These are phyloP conservation scores for Apotomis turbidana DNA, from an alignment of 2,888 invertebrate genomes.

Conservation along the genomic window DNA sequence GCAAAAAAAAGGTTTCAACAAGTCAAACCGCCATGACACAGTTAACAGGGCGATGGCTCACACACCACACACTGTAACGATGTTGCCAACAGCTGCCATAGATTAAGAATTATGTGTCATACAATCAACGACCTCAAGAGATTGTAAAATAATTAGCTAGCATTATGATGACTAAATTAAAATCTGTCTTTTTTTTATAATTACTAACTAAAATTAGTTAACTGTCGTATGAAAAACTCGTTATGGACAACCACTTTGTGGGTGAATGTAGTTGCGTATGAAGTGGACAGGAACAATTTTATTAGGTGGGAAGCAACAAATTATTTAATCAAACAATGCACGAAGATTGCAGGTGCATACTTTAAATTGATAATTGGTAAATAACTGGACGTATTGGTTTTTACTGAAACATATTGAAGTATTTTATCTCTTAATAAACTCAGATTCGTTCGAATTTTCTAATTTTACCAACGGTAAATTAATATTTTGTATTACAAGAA, in stretches of 20 bases:
- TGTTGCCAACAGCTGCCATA: slow-evolving; percentile 62
- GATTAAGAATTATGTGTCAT: slow-evolving; percentile 36
- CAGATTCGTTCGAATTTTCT: too few species aligned
- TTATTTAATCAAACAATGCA: slow-evolving; percentile 35
- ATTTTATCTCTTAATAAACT: too few species aligned
- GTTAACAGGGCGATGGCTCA: slow-evolving; percentile 84
- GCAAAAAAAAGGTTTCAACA: slow-evolving; percentile 78
- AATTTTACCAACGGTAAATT: too few species aligned
- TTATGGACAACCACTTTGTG: neutral
- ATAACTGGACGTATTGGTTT: neutral
- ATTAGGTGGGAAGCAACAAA: slow-evolving; percentile 33
- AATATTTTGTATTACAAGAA: too few species aligned
- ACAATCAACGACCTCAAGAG: neutral
- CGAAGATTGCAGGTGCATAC: slow-evolving; percentile 6
- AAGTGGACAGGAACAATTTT: slow-evolving; percentile 7
- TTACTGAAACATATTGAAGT: neutral
- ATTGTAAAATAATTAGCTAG: neutral
- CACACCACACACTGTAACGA: slow-evolving; percentile 69
- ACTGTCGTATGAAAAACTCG: too few species aligned
- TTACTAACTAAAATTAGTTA: too few species aligned
- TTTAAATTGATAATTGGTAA: neutral
- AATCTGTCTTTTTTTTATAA: too few species aligned
- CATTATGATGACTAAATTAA: too few species aligned
- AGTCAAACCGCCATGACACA: slow-evolving; percentile 85
- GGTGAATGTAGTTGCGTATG: slow-evolving; percentile 7